These are phyloP conservation scores for Tachysurus vachellii DNA, from an alignment of 2,113 vertebrate species.

Conservation along the genomic window DNA sequence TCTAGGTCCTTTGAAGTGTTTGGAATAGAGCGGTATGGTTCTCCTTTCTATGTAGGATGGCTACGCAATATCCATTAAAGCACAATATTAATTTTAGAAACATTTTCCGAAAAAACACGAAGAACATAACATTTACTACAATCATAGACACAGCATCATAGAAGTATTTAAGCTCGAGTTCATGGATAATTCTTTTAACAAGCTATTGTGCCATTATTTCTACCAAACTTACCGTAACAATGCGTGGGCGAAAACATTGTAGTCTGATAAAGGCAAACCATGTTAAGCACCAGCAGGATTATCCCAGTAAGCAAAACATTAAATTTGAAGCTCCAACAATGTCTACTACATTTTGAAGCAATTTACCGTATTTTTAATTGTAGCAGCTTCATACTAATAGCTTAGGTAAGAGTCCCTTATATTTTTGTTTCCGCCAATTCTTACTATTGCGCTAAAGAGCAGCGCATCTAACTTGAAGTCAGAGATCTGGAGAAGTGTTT, in stretches of 20 bases:
- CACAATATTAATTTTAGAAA: background rate
- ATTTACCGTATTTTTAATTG: background rate
- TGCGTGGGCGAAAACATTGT: slow-evolving; percentile 81
- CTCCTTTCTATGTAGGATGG: background rate
- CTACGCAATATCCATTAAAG: background rate
- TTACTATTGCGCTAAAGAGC: background rate
- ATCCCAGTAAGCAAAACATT: slow-evolving; percentile 59
- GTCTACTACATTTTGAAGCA: slow-evolving; percentile 41
- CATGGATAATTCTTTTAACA: slow-evolving; percentile 54
- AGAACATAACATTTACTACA: background rate
- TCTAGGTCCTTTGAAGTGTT: background rate
- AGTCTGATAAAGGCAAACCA: slow-evolving; percentile 69
- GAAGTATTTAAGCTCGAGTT: slow-evolving; percentile 24
- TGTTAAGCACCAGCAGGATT: slow-evolving; percentile 70
- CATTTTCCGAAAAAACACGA: background rate
- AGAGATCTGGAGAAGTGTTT: slow-evolving; percentile 44
- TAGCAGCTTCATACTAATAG: background rate
- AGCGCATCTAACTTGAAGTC: slow-evolving; percentile 3
- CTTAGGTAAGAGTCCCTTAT: background rate
- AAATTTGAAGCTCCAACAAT: slow-evolving; percentile 50
- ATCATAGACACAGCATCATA: background rate
- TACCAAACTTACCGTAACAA: slow-evolving; percentile 80
- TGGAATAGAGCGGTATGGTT: background rate
- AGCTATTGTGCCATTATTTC: slow-evolving; percentile 69
- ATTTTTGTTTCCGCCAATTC: background rate